Conservation (phyloP, 2,888 invertebrate species). For the Mongoloraphidia duomilia region DNA sequence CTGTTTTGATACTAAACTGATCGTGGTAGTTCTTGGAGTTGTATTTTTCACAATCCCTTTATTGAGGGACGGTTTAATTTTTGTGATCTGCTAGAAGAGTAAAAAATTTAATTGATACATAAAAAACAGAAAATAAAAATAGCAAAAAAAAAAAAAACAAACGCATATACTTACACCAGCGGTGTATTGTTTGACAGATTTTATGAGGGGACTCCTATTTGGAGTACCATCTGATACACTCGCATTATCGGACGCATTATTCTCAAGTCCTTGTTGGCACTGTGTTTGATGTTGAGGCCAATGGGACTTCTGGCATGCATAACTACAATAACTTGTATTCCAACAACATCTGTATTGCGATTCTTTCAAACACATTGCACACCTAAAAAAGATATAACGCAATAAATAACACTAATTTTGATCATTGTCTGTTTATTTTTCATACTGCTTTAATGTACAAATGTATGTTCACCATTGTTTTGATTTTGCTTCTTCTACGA, state of each 20-base stretch:
- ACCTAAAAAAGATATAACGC: conserved; percentile 33
- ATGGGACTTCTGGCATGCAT: conserved; percentile 73
- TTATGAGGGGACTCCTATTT: neutral
- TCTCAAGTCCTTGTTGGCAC: conserved; percentile 33
- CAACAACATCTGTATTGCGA: conserved; percentile 91
- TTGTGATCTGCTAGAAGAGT: neutral
- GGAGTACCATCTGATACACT: neutral
- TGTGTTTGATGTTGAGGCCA: conserved; percentile 63
- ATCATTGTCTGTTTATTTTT: neutral
- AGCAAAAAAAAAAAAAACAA: neutral
- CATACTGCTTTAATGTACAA: neutral
- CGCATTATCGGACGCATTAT: neutral
- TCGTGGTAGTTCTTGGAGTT: neutral
- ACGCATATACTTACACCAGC: neutral
- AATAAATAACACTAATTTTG: neutral
- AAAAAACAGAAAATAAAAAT: too few species aligned
- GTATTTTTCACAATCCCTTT: neutral
- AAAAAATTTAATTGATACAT: neutral
- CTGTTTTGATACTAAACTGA: neutral
- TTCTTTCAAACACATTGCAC: conserved; percentile 74
- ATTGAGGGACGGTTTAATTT: neutral
- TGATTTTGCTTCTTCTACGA: conserved; percentile 64
- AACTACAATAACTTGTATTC: conserved; percentile 91
- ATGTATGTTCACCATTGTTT: conserved; percentile 59
- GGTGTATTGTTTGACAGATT: neutral